Evolutionary conservation across 2,797 vertebrate genomes (phyloP), one percentile per base, ranked within the genome.

Genomic region (Darevskia nairensis): DNA sequence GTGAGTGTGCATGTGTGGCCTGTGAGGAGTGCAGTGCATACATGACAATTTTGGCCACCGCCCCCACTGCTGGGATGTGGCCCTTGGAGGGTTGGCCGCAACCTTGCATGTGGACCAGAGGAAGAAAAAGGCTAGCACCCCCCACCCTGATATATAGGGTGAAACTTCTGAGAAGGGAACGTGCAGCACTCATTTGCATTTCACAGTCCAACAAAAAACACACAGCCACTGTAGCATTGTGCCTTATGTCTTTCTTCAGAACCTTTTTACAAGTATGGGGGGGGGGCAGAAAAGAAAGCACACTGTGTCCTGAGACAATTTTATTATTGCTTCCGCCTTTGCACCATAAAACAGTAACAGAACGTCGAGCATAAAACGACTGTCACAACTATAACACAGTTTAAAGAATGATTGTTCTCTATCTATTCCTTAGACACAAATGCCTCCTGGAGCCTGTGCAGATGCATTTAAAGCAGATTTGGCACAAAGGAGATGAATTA

Each of bases 271-370:
- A 93, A 93, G 89, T 93, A 94, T 91, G 46, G 10, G 46, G 50
- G 92, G 87, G 92, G 87, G 92, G 84, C 11, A 64, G 13, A 35
- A 10, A 21, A 50, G n/a, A 69, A 25, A 55, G 90, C 50, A 0
- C 32, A 84, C 61, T 3, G 21, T 93, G 93, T 94, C 93, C 94
- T 93, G 72, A 94, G 90, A 94, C 92, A 91, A 89, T 76, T 94
- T 91, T 89, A 84, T 91, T 71, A 94, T 94, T 91, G 87, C 93
- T 93, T 93, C 89, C 84, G 82, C 92, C 88, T 86, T 88, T 93
- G 90, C 72, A 93, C 72, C 85, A 88, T 89, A 90, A 80, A 88
- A 88, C 92, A 92, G 91, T 89, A 91, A 92, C 86, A 93, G 76
- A 92, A 92, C 78, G 74, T 92, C 89, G 93, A 71, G 44, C 41